Evolutionary conservation across 1,140 invertebrate genomes (phyloP).

Genomic region (Wiebesia pumilae): DNA sequence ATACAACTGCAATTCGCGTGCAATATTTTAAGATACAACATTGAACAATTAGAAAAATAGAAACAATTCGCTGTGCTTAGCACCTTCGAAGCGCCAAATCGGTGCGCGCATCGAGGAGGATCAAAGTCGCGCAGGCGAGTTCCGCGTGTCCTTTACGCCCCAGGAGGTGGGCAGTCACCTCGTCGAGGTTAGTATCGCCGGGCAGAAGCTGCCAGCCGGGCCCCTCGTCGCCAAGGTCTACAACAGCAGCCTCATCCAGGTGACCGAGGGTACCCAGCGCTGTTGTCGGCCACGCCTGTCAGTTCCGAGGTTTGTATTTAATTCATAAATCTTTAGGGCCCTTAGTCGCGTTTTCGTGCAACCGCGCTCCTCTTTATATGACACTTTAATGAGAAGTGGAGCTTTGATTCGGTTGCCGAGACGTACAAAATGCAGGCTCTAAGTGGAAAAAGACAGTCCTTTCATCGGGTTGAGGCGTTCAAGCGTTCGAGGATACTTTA

Average conservation of each 20-base stretch:
- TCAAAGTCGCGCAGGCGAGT: slow-evolving; percentile 84
- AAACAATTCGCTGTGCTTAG: slow-evolving; percentile 60
- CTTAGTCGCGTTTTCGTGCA: too few species aligned
- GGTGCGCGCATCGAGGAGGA: slow-evolving; percentile 83
- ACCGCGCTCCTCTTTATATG: too few species aligned
- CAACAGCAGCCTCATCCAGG: slow-evolving; percentile 92
- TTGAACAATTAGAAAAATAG: neutral
- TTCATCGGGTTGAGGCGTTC: too few species aligned
- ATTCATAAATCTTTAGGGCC: neutral
- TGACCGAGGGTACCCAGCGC: slow-evolving; percentile 94
- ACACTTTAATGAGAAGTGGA: too few species aligned
- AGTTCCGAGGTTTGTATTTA: slow-evolving; percentile 86
- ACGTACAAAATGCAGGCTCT: too few species aligned
- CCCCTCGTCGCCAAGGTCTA: slow-evolving; percentile 94
- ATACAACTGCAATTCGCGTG: too few species aligned
- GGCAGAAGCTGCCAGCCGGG: slow-evolving; percentile 89
- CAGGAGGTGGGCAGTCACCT: slow-evolving; percentile 93
- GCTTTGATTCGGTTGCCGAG: too few species aligned
- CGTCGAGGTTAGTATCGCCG: slow-evolving; percentile 89
- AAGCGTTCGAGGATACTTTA: too few species aligned
- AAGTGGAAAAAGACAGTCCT: too few species aligned
- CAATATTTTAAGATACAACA: too few species aligned
- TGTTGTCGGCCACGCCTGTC: slow-evolving; percentile 92
- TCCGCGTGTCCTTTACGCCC: slow-evolving; percentile 92
- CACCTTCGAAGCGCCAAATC: slow-evolving; percentile 82